Evolutionary conservation across 2,797 vertebrate species (phyloP), one percentile per base, ranked within the genome.

Genomic region (Malurus splendens): DNA sequence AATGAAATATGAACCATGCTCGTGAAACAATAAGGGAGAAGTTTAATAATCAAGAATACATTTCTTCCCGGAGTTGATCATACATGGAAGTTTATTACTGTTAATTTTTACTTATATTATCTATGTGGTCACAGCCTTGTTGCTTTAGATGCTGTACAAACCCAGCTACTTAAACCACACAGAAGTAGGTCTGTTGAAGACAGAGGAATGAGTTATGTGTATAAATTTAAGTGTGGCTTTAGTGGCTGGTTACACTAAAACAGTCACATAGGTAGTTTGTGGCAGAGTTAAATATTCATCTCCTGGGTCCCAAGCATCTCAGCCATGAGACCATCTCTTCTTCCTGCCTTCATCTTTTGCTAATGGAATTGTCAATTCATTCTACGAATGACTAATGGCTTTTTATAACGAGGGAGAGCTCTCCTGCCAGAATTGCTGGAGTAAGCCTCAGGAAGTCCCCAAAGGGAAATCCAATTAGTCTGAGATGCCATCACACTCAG

Each of bases 341-440:
- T 84, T 66, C 62, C 56, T 51, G 56, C 68, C 81, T 86, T 72
- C 65, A 48, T 45, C 80, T 79, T 73, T 44, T 75, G 68, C 70
- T 94, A 82, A 87, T 88, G 83, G 80, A 88, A 74, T 4, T 79
- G 67, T 86, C 89, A 90, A 75, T 94, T 88, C 57, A 65, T 70
- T 82, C 67, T 67, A 22, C 54, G 80, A 90, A 82, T 82, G 82
- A 93, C 66, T 92, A 87, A 94, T 66, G 74, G 70, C 38, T 84
- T 86, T 50, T 73, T 54, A 56, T 16, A 56, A 33, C 15, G 12
- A 78, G 6, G 3, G 66, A 77, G 89, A 90, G 50, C 51, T 65
- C 79, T 78, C 25, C 80, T 72, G 70, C 77, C 86, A 73, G 38
- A 81, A 61, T 1, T n/a, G 60, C 91, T 60, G 38, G 38, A 81